These are phyloP conservation scores for Tapirus terrestris DNA, from an alignment of 2,113 vertebrate genomes.

Conservation along the genomic window DNA sequence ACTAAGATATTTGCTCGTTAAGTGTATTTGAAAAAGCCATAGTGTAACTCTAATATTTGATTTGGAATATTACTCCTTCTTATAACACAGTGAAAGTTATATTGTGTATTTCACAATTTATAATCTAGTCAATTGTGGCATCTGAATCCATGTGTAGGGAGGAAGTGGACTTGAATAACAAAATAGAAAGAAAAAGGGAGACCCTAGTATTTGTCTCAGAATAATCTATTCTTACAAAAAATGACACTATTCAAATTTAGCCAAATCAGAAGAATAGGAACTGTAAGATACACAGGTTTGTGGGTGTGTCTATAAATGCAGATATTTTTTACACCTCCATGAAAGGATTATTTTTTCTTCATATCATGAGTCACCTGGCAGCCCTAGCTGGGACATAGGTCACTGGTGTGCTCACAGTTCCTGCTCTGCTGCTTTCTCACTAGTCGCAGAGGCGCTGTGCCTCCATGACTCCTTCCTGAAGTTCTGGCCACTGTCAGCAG, in stretches of 20 bases:
- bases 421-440: neutral
- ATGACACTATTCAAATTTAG: neutral
- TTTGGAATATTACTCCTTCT: neutral
- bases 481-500: neutral
- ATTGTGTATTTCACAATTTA: neutral
- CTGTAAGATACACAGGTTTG: neutral
- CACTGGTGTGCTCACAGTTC: accelerated
- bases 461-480: neutral
- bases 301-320: neutral
- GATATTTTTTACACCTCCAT: neutral
- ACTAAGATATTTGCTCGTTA: neutral
- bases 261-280: neutral
- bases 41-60: neutral
- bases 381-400: neutral
- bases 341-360: neutral
- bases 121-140: neutral
- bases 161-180: neutral
- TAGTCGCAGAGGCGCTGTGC: accelerated
- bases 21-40: neutral
- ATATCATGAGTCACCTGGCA: neutral
- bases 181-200: neutral
- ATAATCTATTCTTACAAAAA: neutral
- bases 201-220: neutral
- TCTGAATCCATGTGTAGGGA: neutral
- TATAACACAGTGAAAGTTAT: neutral